Percentiles rank a stretch among this genome's conserved stretches.
These are phyloP conservation scores for Sprattus sprattus DNA, from an alignment of 2,113 vertebrate species.

Conservation along the genomic window DNA sequence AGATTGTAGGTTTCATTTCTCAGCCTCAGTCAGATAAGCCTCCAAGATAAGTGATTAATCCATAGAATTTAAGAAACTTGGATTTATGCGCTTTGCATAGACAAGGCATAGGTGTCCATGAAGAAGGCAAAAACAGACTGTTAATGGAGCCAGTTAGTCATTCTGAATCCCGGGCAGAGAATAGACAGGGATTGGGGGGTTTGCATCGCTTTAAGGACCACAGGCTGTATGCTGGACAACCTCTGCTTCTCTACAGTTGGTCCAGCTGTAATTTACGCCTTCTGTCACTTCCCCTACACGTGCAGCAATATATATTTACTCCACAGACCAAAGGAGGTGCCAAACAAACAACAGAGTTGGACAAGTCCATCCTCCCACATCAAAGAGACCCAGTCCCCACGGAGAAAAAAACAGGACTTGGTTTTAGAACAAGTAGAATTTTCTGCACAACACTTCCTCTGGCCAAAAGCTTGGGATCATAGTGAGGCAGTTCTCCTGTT, in stretches of 20 bases:
- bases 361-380: not conserved
- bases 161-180: not conserved
- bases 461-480: not conserved
- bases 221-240: not conserved
- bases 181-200: not conserved
- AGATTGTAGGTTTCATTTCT: conserved; percentile 34
- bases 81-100: not conserved
- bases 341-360: not conserved
- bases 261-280: not conserved
- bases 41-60: not conserved
- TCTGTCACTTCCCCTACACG: not conserved
- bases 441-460: not conserved
- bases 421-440: not conserved
- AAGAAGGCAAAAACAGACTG: not conserved
- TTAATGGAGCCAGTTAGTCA: not conserved
- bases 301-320: not conserved
- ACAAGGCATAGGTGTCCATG: not conserved
- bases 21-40: conserved; percentile 10
- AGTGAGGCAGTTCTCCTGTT: conserved; percentile 35
- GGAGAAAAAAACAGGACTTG: not conserved
- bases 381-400: not conserved
- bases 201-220: not conserved
- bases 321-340: not conserved
- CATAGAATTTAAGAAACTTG: not conserved
- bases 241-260: not conserved